Percentiles rank a stretch among this genome's conserved stretches.
These are phyloP conservation scores for Microtus pennsylvanicus DNA, from an alignment of 2,113 vertebrate genomes.

Conservation along the genomic window DNA sequence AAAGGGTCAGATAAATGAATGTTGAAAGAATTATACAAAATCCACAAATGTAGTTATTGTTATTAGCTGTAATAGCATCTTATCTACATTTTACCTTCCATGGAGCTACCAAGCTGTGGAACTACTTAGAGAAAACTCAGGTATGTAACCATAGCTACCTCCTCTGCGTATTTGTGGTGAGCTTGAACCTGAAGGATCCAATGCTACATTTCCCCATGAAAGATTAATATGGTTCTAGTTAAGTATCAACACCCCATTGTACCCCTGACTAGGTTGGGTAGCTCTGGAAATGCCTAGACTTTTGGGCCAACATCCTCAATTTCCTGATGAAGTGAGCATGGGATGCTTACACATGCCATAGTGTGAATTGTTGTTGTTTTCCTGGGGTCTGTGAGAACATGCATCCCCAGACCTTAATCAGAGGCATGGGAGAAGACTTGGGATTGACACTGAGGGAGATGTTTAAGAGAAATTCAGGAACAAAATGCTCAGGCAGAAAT, in stretches of 20 bases:
- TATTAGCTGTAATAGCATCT: background rate
- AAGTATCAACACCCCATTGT: background rate
- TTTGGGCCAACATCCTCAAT: background rate
- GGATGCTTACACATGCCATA: too few relatives aligned
- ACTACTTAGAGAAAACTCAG: background rate
- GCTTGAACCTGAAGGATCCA: background rate
- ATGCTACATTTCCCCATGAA: background rate
- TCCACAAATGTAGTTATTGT: background rate
- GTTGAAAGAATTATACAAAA: background rate
- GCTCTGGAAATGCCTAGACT: background rate
- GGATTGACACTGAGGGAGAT: background rate
- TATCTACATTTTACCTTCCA: background rate
- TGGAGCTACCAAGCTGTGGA: background rate
- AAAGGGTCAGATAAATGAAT: background rate
- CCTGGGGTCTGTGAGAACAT: background rate
- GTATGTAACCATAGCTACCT: background rate
- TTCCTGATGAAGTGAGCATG: background rate
- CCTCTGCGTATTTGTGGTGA: background rate
- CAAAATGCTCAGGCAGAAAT: background rate
- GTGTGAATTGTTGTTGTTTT: background rate
- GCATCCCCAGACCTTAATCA: background rate
- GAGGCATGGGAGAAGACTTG: background rate
- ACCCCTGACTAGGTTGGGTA: background rate
- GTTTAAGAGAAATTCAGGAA: constrained; percentile 14
- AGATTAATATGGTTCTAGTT: fast-evolving